Evolutionary conservation across 2,888 invertebrate genomes (phyloP).

Genomic region (Acrobasis suavella): DNA sequence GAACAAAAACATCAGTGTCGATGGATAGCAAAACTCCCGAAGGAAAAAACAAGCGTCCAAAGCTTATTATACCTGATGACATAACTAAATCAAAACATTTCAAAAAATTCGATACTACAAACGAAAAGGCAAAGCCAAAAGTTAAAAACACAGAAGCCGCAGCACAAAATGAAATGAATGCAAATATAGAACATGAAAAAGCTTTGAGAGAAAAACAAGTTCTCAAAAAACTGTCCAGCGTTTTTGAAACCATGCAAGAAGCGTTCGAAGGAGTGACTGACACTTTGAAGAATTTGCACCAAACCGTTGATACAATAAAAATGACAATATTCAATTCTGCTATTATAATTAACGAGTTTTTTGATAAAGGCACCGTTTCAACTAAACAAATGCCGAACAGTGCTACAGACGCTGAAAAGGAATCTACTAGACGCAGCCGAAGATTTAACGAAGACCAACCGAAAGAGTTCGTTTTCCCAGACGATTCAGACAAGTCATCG

Average conservation of each 20-base stretch:
- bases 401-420: background rate
- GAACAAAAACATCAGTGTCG: too few relatives aligned
- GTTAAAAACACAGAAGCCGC: background rate
- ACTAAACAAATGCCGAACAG: background rate
- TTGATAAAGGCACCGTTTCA: background rate
- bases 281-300: background rate
- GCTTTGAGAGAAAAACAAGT: background rate
- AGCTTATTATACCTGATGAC: background rate
- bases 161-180: background rate
- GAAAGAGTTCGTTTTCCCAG: background rate
- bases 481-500: background rate
- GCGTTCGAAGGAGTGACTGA: background rate
- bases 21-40: background rate
- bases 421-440: background rate
- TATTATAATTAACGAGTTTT: too few relatives aligned
- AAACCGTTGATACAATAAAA: background rate
- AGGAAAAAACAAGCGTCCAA: background rate
- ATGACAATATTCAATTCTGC: background rate
- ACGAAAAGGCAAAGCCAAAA: background rate
- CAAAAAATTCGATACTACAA: background rate
- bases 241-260: background rate
- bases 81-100: too few relatives aligned
- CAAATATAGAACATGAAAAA: background rate
- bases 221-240: background rate
- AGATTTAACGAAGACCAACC: background rate